These are phyloP conservation scores for Hippocampus comes DNA, from an alignment of 2,113 vertebrate species.

Conservation along the genomic window DNA sequence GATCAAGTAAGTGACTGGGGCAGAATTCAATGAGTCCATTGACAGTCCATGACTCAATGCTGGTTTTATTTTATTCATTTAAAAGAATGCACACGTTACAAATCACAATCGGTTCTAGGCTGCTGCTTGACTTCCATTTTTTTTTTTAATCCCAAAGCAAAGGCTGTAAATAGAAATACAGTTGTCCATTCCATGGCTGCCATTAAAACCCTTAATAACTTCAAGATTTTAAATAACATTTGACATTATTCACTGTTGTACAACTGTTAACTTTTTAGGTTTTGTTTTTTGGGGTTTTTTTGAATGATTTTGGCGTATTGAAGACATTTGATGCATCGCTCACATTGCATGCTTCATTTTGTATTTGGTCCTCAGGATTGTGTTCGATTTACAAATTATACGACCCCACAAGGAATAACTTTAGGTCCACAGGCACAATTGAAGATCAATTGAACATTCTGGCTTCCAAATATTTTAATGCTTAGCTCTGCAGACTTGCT, in stretches of 20 bases:
- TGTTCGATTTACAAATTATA: no score
- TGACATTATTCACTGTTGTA: no score
- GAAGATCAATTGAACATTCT: background rate
- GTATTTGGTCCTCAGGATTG: background rate
- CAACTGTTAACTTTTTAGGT: no score
- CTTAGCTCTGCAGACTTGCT: background rate
- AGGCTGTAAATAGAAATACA: background rate
- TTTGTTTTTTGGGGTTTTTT: background rate
- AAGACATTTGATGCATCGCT: background rate
- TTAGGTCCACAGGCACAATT: background rate
- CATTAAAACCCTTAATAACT: no score
- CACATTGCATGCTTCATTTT: background rate
- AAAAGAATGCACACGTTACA: background rate
- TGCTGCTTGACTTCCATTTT: no score
- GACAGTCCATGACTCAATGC: background rate
- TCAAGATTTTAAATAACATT: no score
- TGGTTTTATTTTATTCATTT: background rate
- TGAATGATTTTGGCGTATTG: background rate
- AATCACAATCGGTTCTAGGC: no score
- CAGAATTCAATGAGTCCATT: background rate
- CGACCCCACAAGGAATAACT: no score
- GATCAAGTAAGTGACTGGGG: slow-evolving; percentile 72
- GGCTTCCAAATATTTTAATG: background rate
- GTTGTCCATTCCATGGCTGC: no score
- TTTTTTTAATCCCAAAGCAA: background rate